phyloP scores from a whole-genome alignment of 2,797 vertebrate genomes.

The Liparis tanakae region DNA sequence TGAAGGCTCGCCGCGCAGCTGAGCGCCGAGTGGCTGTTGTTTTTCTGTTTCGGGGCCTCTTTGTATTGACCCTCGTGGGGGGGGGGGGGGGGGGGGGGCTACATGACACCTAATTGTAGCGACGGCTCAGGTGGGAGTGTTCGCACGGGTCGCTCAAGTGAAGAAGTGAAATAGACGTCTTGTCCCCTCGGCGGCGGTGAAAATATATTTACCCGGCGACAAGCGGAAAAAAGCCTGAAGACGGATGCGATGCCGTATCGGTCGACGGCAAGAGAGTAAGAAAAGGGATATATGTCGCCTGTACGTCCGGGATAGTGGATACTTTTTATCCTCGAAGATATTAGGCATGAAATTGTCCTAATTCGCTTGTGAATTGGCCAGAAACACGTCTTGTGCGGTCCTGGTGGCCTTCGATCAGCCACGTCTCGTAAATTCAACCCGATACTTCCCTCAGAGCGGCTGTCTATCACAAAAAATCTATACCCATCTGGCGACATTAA shows the following conservation, averaged over 20 bases:
- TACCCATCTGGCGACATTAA: background rate
- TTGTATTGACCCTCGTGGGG: background rate
- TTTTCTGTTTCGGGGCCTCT: background rate
- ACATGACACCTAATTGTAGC: constrained; percentile 25
- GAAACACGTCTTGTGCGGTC: background rate
- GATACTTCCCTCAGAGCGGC: background rate
- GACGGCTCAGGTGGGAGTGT: constrained; percentile 15
- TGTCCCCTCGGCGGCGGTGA: background rate
- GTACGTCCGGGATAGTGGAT: background rate
- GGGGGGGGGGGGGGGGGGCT: background rate
- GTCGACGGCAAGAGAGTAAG: background rate
- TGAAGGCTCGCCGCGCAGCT: constrained; percentile 20
- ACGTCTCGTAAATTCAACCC: too few relatives aligned
- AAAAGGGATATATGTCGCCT: background rate
- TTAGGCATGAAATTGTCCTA: too few relatives aligned
- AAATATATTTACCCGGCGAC: too few relatives aligned
- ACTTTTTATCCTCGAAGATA: background rate
- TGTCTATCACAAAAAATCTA: background rate
- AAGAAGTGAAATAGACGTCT: constrained; percentile 7
- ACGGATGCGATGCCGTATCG: background rate
- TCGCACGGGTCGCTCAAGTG: background rate
- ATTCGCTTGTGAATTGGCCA: too few relatives aligned
- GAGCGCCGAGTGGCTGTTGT: background rate
- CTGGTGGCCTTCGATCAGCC: too few relatives aligned
- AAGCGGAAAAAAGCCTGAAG: background rate